Percentiles rank a stretch among this genome's conserved stretches.
These are phyloP conservation scores for Dicranocentrus wangi DNA, from an alignment of 2,888 invertebrate species.

Conservation along the genomic window DNA sequence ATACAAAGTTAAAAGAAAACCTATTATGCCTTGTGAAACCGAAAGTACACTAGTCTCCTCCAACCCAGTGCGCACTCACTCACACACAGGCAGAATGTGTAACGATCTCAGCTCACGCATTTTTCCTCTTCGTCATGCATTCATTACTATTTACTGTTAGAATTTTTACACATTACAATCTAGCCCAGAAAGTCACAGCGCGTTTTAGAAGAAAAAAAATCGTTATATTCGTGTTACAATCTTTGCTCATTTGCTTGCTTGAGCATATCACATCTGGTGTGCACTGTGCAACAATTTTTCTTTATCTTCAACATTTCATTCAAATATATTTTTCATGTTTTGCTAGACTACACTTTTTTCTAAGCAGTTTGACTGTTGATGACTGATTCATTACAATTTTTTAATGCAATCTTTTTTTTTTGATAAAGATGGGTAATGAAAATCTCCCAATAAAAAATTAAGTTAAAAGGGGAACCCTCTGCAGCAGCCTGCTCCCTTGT, in stretches of 20 bases:
- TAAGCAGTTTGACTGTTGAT: too few relatives aligned
- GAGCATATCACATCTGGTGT: neutral
- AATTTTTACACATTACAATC: slow-evolving; percentile 18
- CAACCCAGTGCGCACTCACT: slow-evolving; percentile 12
- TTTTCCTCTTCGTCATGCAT: slow-evolving; percentile 32
- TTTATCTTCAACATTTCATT: too few relatives aligned
- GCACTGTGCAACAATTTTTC: neutral
- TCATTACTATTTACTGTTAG: slow-evolving; percentile 33
- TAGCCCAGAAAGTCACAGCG: slow-evolving; percentile 28
- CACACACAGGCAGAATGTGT: neutral
- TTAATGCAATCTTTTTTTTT: too few relatives aligned
- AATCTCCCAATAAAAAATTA: too few relatives aligned
- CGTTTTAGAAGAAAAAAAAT: slow-evolving; percentile 18
- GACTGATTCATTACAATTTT: too few relatives aligned
- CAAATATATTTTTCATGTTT: too few relatives aligned
- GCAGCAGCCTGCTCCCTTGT: too few relatives aligned
- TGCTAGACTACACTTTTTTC: too few relatives aligned
- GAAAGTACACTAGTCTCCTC: slow-evolving; percentile 48
- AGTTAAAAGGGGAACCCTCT: too few relatives aligned
- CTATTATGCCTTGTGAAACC: slow-evolving; percentile 53
- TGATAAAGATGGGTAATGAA: too few relatives aligned
- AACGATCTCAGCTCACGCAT: slow-evolving; percentile 39
- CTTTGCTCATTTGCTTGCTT: slow-evolving; percentile 2
- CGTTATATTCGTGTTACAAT: neutral
- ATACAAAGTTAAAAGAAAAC: slow-evolving; percentile 7